phyloP scores from a whole-genome alignment of 1,140 invertebrate species.

The Copidosoma floridanum region DNA sequence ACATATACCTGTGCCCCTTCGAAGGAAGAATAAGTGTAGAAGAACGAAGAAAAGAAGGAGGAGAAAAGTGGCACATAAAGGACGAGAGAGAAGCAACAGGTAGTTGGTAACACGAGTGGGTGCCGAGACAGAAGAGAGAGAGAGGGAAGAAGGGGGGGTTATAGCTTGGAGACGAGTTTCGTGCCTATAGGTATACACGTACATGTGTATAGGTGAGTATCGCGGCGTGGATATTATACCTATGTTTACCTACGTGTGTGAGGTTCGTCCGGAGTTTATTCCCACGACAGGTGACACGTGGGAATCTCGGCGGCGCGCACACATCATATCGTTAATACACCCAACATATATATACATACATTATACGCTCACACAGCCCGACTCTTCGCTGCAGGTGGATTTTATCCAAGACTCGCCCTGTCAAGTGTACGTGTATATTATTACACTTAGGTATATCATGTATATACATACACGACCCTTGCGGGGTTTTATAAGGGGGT shows the following conservation, averaged over 20 bases:
- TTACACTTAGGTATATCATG: too few species aligned
- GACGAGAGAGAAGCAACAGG: not conserved
- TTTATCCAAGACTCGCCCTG: constrained; percentile 5
- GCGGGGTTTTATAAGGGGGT: too few species aligned
- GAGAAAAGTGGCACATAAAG: constrained; percentile 3
- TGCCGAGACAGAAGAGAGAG: constrained; percentile 4
- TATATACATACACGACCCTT: too few species aligned
- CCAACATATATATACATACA: not conserved
- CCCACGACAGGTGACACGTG: constrained; percentile 57
- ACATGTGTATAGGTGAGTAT: constrained; percentile 22
- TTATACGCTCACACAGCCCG: not conserved
- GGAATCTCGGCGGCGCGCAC: constrained; percentile 40
- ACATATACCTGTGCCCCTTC: not conserved
- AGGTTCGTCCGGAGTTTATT: too few species aligned
- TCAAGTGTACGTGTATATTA: too few species aligned
- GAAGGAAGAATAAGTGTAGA: not conserved
- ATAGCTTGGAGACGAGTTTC: constrained; percentile 21
- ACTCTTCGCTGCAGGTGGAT: not conserved
- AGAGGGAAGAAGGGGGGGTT: constrained; percentile 29
- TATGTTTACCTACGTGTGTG: too few species aligned
- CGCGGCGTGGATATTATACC: too few species aligned
- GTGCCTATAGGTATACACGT: not conserved
- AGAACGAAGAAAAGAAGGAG: not conserved
- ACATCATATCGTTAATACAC: not conserved
- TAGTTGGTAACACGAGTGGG: constrained; percentile 22